Evolutionary conservation across 2,888 invertebrate genomes (phyloP), one percentile per base, ranked within the genome.

Genomic region (Rhyacophila evoluta): DNA sequence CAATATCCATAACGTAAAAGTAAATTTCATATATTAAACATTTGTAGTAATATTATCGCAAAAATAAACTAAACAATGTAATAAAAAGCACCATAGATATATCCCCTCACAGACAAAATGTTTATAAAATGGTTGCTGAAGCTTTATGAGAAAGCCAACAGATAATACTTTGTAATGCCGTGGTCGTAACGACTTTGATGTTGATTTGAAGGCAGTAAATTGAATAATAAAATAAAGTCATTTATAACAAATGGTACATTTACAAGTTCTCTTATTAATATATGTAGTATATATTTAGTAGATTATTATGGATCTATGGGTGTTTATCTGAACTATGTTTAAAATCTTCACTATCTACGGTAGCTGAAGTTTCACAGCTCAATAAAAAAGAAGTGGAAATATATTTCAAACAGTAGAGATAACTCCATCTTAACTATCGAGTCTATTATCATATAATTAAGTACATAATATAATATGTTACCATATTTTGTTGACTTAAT

Each of bases 361-460:
- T 2, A 33, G 29, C 29, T 6, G 29, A 6, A 4, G 29, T 33
- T 33, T 33, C 29, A 33, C 29, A 4, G 29, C 29, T 33, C 29
- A 33, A 33, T 33, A 33, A 6, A 33, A 33, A 33, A 33, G 29
- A 33, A 33, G 29, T 6, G 6, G 29, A 33, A 33, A 33, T 33
- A 33, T 33, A 4, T 4, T 33, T 33, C 29, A 33, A 33, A 33
- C 29, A 33, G 29, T 33, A 33, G 29, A 33, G 29, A 33, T 4
- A 33, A 33, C 29, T 33, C 29, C 29, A 33, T 55, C 19, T 19
- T 25, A 19, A 8, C 19, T 55, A 25, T 55, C 15, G 19, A n/a
- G 55, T 55, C 19, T 25, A 55, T 55, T 19, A 55, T 55, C 55
- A 55, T 55, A 55, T 55, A 55, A 19, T 55, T 55, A 55, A 55